phyloP scores from a whole-genome alignment of 2,797 vertebrate genomes.

The Xiphophorus birchmanni region DNA sequence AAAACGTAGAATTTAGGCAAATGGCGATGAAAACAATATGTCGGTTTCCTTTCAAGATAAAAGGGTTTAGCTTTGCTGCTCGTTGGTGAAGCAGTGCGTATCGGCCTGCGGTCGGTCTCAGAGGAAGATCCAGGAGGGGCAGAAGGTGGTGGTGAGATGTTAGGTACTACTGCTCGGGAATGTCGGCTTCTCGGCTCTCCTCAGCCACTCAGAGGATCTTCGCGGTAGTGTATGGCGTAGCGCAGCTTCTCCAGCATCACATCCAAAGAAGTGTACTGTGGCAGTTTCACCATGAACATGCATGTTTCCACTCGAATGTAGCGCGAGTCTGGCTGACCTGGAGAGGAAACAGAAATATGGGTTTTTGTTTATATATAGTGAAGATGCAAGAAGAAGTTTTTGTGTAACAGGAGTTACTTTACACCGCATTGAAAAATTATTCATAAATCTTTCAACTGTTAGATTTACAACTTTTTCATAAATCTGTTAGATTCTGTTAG shows the following conservation, averaged over 20 bases:
- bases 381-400: background rate
- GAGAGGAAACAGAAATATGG: conserved; percentile 11
- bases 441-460: background rate
- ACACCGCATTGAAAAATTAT: background rate
- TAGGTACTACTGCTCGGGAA: conserved; percentile 2
- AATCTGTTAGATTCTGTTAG: too few species aligned
- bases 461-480: too few species aligned
- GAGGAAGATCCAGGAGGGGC: conserved; percentile 29
- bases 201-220: conserved; percentile 98
- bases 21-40: conserved; percentile 45
- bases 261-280: conserved; percentile 94
- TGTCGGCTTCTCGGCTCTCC: conserved; percentile 35
- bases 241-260: conserved; percentile 97
- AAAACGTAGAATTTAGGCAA: conserved; percentile 46
- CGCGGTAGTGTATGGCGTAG: conserved; percentile 97
- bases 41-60: conserved; percentile 36
- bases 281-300: conserved; percentile 99
- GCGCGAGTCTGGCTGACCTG: conserved; percentile 92
- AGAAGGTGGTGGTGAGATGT: conserved; percentile 8
- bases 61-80: conserved; percentile 30
- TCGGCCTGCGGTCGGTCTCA: conserved; percentile 16
- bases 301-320: conserved; percentile 98
- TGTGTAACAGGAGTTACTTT: background rate
- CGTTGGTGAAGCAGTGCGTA: conserved; percentile 41
- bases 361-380: background rate